Evolutionary conservation across 2,113 vertebrate species (phyloP).

Genomic region (Rhadina sibilatrix): DNA sequence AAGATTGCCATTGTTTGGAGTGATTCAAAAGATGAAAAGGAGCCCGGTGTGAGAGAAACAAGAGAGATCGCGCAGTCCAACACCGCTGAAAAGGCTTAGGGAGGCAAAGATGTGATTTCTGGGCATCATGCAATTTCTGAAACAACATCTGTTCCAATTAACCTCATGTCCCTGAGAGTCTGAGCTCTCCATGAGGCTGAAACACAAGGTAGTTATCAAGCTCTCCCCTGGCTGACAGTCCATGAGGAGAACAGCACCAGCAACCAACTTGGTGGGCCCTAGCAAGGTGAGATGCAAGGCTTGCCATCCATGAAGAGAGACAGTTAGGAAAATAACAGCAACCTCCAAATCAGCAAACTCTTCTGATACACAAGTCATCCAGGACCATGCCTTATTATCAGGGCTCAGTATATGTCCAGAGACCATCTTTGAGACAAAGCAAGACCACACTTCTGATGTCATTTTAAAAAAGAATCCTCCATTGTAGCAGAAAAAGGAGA

Average conservation of each 20-base stretch:
- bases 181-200: background rate
- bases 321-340: background rate
- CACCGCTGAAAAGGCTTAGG: conserved; percentile 10
- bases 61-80: background rate
- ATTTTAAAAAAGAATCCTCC: background rate
- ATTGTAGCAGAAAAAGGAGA: background rate
- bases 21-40: conserved; percentile 61
- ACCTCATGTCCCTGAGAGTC: conserved; percentile 31
- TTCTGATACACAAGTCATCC: background rate
- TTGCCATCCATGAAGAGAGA: background rate
- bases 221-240: background rate
- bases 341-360: background rate
- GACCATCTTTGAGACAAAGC: background rate
- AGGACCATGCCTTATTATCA: background rate
- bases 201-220: background rate
- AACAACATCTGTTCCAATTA: conserved; percentile 65
- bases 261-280: fast-evolving
- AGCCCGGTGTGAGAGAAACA: conserved; percentile 50
- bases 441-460: background rate
- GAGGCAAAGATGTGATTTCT: conserved; percentile 8
- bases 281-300: background rate
- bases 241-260: background rate
- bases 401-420: background rate
- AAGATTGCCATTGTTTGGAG: conserved; percentile 36
- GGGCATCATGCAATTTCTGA: conserved; percentile 44